These are phyloP conservation scores for Helarctos malayanus DNA, from an alignment of 2,797 vertebrate genomes.

Conservation along the genomic window DNA sequence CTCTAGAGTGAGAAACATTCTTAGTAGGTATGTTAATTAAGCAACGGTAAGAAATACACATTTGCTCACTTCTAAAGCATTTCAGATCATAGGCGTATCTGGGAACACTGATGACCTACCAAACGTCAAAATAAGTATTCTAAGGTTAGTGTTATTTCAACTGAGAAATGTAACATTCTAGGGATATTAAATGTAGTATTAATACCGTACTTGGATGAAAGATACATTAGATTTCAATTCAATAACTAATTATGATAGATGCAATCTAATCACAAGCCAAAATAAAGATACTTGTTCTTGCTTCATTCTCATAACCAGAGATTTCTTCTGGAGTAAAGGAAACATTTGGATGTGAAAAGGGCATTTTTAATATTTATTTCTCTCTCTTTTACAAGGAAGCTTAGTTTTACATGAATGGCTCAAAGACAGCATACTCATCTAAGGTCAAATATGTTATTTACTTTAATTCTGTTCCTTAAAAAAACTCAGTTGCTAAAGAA, in stretches of 20 bases:
- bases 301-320: conserved; percentile 39
- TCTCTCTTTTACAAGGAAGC: background rate
- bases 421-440: background rate
- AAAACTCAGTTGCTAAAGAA: background rate
- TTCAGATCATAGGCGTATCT: conserved; percentile 4
- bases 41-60: background rate
- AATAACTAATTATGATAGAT: background rate
- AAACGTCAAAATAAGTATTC: conserved; percentile 26
- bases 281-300: conserved; percentile 37
- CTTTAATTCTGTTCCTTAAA: conserved; percentile 36
- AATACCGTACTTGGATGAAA: background rate
- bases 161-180: conserved; percentile 50
- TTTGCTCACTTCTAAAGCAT: conserved; percentile 49
- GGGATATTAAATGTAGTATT: conserved; percentile 6
- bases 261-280: background rate
- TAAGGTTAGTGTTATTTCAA: conserved; percentile 35
- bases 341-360: conserved; percentile 31
- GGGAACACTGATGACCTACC: background rate
- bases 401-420: conserved; percentile 13
- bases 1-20: conserved; percentile 10
- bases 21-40: conserved; percentile 42
- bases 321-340: conserved; percentile 23
- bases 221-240: background rate
- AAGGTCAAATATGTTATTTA: background rate
- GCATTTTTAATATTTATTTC: conserved; percentile 20